A percentile compares a stretch with the other conserved stretches of the same genome.
Evolutionary conservation across 2,888 invertebrate genomes (phyloP).

Genomic region (Caenorhabditis sp.): DNA sequence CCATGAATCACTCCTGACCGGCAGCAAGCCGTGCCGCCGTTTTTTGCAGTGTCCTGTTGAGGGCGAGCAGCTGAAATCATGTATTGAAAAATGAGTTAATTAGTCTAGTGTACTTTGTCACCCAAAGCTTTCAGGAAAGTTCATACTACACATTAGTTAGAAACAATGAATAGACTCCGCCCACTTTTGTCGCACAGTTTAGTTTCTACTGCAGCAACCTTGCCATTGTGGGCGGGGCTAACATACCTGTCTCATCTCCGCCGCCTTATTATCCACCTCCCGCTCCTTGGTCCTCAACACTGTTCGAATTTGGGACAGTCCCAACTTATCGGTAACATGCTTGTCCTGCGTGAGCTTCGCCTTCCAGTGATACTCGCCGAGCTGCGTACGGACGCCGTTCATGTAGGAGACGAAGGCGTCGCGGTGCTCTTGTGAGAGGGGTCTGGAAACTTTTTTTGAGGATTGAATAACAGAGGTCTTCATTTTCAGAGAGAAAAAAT

Average conservation of each 20-base stretch:
- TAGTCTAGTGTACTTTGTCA: too few relatives aligned
- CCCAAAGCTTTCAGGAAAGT: too few relatives aligned
- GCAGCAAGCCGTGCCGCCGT: not conserved
- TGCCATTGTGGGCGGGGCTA: too few relatives aligned
- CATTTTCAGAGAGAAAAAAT: too few relatives aligned
- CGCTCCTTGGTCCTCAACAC: constrained; percentile 27
- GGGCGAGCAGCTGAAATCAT: not conserved
- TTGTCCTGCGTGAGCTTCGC: constrained; percentile 46
- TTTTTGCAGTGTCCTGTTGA: constrained; percentile 1
- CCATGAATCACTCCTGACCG: too few relatives aligned
- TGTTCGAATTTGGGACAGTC: not conserved
- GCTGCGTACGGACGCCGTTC: constrained; percentile 48
- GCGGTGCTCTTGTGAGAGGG: constrained; percentile 40
- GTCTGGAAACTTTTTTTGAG: constrained; percentile 18
- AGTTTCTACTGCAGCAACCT: too few relatives aligned
- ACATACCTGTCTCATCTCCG: constrained; percentile 26
- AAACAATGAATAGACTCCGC: too few relatives aligned
- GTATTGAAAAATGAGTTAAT: too few relatives aligned
- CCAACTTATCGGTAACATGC: not conserved
- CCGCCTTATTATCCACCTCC: constrained; percentile 17
- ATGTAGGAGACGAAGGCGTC: constrained; percentile 57
- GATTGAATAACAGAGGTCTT: too few relatives aligned
- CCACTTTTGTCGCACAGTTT: too few relatives aligned
- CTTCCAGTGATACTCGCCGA: constrained; percentile 54
- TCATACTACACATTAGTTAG: too few relatives aligned